Base-by-base conservation (phyloP, 2,888 invertebrate species). In the Globia sparganii region DNA sequence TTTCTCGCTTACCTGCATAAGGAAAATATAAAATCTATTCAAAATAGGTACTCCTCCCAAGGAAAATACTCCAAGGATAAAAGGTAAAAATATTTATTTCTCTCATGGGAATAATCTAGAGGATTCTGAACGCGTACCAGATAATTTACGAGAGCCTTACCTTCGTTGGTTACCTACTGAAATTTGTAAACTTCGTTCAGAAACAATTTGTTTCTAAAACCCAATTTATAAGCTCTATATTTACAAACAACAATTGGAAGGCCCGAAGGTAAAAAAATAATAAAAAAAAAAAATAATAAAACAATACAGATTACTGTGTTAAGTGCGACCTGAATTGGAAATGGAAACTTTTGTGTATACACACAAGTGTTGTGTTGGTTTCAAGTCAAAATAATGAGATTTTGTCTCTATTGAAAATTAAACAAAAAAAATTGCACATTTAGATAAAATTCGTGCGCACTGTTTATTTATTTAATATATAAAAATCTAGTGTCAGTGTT, bases 151-250 rank as follows among this genome's bases (percentile, higher is more conserved):
- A 83, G 72, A 65, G 64, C 78, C 67, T 61, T 70, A 64, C 75
- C 75, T 80, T 65, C 62, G 56, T 43, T 61, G 67, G 85, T 65
- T 84, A 78, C 81, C 78, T 75, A 72, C 80, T 66, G 71, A 72
- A 72, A 72, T 86, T 80, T 76, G 74, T 80, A 80, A 86, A 86
- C 74, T 84, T 77, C 61, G 62, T 72, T 78, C 59, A 70, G 72
- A 83, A 84, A 83, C 84, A 84, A 86, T 86, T 84, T 84, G 70
- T 76, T 79, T 67, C 46, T 31, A 71, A 80, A 80, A 86, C 58
- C 64, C 72, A 77, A 86, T 86, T 86, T 87, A 80, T 71, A 81
- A 73, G 72, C 72, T 72, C 31, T 77, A 61, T 86, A 79, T 75
- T 78, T 61, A 75, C 70, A 85, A 75, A 73, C 67, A 77, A 81